These are phyloP conservation scores for Colistium nudipinnis DNA, from an alignment of 2,113 vertebrate genomes.

Conservation along the genomic window DNA sequence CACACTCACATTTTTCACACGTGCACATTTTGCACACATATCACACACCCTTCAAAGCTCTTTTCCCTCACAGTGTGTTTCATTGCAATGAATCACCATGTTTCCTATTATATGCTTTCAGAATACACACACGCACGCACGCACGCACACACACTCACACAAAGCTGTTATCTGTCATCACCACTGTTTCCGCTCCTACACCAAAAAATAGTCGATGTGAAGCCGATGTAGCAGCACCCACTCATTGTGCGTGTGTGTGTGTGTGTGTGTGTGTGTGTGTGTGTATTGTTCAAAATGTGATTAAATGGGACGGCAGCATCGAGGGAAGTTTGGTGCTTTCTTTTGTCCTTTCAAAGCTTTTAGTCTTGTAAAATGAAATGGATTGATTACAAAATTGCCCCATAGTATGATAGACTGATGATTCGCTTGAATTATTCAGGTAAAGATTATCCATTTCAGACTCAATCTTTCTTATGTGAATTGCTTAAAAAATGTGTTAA, in stretches of 20 bases:
- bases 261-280: slow-evolving; percentile 4
- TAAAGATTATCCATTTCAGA: too few species aligned
- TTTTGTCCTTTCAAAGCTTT: slow-evolving; percentile 25
- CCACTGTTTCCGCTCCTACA: slow-evolving; percentile 16
- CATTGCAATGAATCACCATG: slow-evolving; percentile 50
- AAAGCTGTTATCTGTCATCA: slow-evolving; percentile 51
- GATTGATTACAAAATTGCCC: slow-evolving; percentile 18
- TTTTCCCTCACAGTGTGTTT: slow-evolving; percentile 34
- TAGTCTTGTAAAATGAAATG: slow-evolving; percentile 4
- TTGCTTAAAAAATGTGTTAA: too few species aligned
- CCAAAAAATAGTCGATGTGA: slow-evolving; percentile 43
- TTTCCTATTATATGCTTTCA: slow-evolving; percentile 58
- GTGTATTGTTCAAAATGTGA: slow-evolving; percentile 29
- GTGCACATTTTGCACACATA: not conserved
- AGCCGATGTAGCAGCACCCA: slow-evolving; percentile 53
- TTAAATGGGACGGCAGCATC: slow-evolving; percentile 41
- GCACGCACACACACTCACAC: slow-evolving; percentile 27
- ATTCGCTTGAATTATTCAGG: too few species aligned
- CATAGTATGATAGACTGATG: not conserved
- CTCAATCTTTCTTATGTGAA: too few species aligned
- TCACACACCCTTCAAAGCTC: slow-evolving; percentile 24
- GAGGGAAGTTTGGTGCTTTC: slow-evolving; percentile 26
- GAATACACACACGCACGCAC: slow-evolving; percentile 37
- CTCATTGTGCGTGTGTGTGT: slow-evolving; percentile 8
- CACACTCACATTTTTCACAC: slow-evolving; percentile 1